Percentiles rank a stretch among this genome's conserved stretches.
phyloP scores from a whole-genome alignment of 1,140 invertebrate genomes.

The Planococcus citri region DNA sequence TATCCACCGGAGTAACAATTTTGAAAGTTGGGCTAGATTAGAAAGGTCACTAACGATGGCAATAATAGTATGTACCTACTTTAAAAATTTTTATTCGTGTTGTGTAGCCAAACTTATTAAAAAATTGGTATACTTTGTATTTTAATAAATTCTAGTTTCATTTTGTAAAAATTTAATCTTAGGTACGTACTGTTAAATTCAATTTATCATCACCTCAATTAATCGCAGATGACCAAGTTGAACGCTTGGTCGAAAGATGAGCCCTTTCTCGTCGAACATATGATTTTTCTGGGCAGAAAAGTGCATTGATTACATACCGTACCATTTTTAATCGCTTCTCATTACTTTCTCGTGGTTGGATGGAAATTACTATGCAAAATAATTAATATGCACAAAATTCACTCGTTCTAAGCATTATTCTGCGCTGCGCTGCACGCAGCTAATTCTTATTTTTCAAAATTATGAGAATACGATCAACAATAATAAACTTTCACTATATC shows the following conservation, averaged over 20 bases:
- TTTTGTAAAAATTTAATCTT: no score
- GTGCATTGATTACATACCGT: background rate
- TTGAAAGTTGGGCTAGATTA: no score
- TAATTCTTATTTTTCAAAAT: background rate
- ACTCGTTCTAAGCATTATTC: background rate
- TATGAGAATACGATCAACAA: background rate
- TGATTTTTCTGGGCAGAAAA: background rate
- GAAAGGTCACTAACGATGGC: no score
- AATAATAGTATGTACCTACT: no score
- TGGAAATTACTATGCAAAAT: background rate
- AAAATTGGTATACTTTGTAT: no score
- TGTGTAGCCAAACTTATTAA: no score
- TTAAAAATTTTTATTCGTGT: no score
- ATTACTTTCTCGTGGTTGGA: background rate
- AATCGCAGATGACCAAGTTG: no score
- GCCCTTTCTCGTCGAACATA: background rate
- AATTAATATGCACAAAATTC: background rate
- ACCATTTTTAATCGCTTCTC: background rate
- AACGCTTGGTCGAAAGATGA: background rate
- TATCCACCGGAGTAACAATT: no score
- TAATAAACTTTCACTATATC: background rate
- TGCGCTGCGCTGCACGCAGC: background rate
- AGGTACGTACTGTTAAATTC: no score
- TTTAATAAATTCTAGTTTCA: no score
- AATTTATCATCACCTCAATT: no score